Evolutionary conservation across 2,113 vertebrate species (phyloP).

Genomic region (Gracilinanus agilis): DNA sequence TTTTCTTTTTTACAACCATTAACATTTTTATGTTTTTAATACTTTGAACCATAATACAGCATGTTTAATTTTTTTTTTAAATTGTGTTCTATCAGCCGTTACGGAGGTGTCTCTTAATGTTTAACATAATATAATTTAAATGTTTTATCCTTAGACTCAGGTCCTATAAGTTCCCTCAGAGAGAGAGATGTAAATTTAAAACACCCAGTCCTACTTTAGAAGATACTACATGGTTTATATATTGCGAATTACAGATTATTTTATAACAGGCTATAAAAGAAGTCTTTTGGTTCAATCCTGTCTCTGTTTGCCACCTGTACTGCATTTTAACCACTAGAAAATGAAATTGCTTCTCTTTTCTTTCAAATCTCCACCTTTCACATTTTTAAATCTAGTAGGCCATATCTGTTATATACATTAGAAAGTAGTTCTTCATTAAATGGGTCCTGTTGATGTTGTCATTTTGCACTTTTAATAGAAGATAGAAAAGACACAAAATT

Average conservation of each 20-base stretch:
- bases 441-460: neutral
- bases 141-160: neutral
- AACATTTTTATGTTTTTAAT: neutral
- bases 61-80: conserved; percentile 20
- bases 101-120: neutral
- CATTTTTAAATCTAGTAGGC: neutral
- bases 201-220: neutral
- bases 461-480: neutral
- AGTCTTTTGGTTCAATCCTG: neutral
- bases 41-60: neutral
- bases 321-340: neutral
- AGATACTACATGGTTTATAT: neutral
- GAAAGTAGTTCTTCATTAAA: neutral
- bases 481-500: neutral
- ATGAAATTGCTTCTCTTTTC: neutral
- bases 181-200: neutral
- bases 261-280: neutral
- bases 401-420: neutral
- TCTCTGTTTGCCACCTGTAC: neutral
- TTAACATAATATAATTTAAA: neutral
- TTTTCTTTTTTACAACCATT: neutral
- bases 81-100: neutral
- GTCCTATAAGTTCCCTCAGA: neutral
- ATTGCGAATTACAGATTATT: neutral
- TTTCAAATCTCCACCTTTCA: neutral